Evolutionary conservation across 2,888 invertebrate species (phyloP), one percentile per base, ranked within the genome.

Genomic region (Apamea sordens): DNA sequence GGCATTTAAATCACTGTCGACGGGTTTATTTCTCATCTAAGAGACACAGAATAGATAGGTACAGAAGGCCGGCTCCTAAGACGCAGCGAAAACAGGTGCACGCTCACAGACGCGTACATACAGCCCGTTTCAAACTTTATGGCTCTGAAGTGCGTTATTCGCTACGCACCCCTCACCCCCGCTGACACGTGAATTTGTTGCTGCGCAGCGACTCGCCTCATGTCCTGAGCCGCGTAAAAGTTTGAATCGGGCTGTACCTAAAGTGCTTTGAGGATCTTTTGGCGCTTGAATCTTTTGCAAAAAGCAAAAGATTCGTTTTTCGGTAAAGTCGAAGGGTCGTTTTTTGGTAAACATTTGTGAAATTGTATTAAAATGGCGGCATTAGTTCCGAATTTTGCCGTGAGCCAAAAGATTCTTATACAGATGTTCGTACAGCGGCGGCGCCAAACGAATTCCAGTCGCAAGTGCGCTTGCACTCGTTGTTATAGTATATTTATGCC

Each of bases 1-100:
- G 90, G 85, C 87, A 84, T 88, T 89, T 93, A 93, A 93, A 93
- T 93, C 93, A 92, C 86, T 73, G 86, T 85, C 86, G 90, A 89
- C 88, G 76, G 84, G 88, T 86, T 90, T 89, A 90, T 89, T 87
- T 86, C 88, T 90, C 89, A 85, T 85, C 88, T 79, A 73, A 41
- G 73, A 63, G 56, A 32, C 56, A 65, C 41, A 32, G 28, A 83
- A 50, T 83, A 83, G 2, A 8, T 41, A 24, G 0, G 1, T 32
- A 18, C 64, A 83, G 79, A 79, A 83, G 41, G 21, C 5, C 2
- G 3, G 2, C 5, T 47, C 5, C 18, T 13, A n/a, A 64, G 18
- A 56, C 1, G 1, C 2, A 18, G 7, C 0, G 11, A 28, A 61
- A 53, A 70, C 59, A 15, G 24, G 10, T 13, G 28, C 21, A 32